Conservation (phyloP, 1,140 invertebrate genomes). For the Atta texana region DNA sequence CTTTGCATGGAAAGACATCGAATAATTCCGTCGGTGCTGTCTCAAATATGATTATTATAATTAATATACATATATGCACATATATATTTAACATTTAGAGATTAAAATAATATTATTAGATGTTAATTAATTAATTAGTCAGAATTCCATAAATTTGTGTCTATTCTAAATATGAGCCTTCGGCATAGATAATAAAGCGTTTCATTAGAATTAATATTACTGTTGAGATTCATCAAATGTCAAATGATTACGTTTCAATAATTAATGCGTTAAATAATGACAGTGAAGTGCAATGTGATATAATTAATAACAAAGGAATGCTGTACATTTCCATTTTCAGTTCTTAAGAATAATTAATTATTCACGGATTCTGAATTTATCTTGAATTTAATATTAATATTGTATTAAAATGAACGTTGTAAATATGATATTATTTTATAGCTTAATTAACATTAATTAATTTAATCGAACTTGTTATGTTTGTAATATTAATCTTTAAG, state of each 20-base stretch:
- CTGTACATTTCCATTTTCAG: too few species aligned
- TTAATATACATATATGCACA: background rate
- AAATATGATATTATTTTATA: background rate
- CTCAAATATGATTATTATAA: background rate
- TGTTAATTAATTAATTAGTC: conserved; percentile 15
- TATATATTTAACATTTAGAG: background rate
- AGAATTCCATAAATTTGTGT: background rate
- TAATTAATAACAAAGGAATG: background rate
- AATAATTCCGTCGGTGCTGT: background rate
- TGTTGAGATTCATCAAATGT: conserved; percentile 13
- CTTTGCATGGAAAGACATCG: background rate
- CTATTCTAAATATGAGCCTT: background rate
- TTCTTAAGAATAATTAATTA: too few species aligned
- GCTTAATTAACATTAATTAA: background rate
- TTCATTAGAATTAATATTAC: background rate
- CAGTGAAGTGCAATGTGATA: background rate
- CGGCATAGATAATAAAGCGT: background rate
- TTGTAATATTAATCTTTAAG: background rate
- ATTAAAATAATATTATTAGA: conserved; percentile 32
- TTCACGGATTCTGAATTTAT: too few species aligned
- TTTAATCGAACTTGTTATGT: background rate
- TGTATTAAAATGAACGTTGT: too few species aligned
- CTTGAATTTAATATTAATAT: too few species aligned
- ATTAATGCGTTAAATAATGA: conserved; percentile 10
- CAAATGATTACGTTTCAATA: background rate